These are phyloP conservation scores for Myanophis thanlyinensis DNA, from an alignment of 2,113 vertebrate genomes.

Conservation along the genomic window DNA sequence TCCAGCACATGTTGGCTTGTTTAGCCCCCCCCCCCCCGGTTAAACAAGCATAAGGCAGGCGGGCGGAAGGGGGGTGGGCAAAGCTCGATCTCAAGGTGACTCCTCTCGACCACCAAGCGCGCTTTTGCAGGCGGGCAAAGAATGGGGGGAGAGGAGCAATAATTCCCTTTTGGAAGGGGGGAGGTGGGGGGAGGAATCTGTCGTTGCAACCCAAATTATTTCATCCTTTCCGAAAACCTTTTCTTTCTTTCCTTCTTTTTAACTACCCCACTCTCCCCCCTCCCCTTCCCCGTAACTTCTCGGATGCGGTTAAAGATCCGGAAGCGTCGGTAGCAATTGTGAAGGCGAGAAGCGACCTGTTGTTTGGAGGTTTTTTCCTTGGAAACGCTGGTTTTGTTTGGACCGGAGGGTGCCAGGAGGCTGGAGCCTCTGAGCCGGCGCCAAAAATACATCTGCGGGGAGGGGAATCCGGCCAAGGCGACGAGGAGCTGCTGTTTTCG, in stretches of 20 bases:
- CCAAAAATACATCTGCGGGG: conserved; percentile 46
- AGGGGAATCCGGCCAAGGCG: conserved; percentile 19
- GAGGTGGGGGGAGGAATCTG: background rate
- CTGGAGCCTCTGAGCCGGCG: conserved; percentile 18
- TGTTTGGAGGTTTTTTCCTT: conserved; percentile 31
- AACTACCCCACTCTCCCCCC: background rate
- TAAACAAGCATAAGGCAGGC: background rate
- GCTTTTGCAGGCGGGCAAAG: background rate
- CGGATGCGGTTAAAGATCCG: background rate
- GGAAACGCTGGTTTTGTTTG: conserved; percentile 61
- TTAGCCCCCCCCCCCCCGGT: background rate
- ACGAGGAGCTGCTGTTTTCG: conserved; percentile 40
- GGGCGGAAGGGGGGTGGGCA: no score
- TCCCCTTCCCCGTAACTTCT: background rate
- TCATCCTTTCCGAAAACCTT: background rate
- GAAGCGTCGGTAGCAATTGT: background rate
- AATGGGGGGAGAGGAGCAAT: background rate
- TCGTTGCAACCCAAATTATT: background rate
- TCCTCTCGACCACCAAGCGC: background rate
- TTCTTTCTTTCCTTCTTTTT: no score
- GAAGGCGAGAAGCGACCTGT: background rate
- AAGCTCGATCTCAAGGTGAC: background rate
- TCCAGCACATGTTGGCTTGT: background rate
- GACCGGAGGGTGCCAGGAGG: conserved; percentile 45
- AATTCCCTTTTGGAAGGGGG: background rate